Percentiles rank a stretch among this genome's conserved stretches.
These are phyloP conservation scores for Loriculus beryllinus DNA, from an alignment of 2,797 vertebrate species.

Conservation along the genomic window DNA sequence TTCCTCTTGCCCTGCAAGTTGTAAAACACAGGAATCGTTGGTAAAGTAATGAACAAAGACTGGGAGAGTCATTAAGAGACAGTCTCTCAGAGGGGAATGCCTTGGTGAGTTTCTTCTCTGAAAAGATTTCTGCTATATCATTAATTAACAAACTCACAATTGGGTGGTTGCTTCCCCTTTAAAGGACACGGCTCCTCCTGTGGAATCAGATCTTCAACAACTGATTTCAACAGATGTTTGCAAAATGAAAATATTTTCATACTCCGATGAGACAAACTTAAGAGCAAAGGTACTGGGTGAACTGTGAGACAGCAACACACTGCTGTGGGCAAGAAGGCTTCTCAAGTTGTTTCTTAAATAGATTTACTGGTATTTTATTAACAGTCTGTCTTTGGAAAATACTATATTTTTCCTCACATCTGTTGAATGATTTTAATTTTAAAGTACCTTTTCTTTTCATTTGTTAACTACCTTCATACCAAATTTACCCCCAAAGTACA, in stretches of 20 bases:
- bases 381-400: background rate
- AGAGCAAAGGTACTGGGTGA: background rate
- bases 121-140: background rate
- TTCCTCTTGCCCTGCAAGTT: background rate
- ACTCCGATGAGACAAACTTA: background rate
- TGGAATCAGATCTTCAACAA: background rate
- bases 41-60: background rate
- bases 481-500: background rate
- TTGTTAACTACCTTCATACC: background rate
- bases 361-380: background rate
- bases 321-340: background rate
- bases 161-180: background rate
- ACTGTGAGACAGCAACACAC: background rate
- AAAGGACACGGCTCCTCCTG: background rate
- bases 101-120: background rate
- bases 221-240: conserved; percentile 2
- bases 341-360: background rate
- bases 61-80: background rate
- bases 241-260: conserved; percentile 1
- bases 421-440: background rate
- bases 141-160: background rate
- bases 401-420: background rate
- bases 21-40: background rate
- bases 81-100: background rate
- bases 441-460: background rate